Base-by-base conservation (phyloP, 2,797 vertebrate genomes). In the Halcyon smyrnensis region DNA sequence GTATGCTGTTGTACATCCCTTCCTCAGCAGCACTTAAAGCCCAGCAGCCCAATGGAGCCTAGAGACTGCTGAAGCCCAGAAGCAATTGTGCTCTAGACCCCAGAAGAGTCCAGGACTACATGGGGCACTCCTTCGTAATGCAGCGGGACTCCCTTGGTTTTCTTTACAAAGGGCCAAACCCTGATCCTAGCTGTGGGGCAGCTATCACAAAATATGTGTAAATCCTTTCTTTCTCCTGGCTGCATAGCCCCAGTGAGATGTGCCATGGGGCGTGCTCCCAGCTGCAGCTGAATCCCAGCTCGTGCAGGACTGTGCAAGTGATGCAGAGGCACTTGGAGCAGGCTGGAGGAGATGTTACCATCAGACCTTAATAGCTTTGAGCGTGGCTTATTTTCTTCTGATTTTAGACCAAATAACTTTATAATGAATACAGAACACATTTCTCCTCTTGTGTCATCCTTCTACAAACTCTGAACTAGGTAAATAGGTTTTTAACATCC, bases 401-500 rank as follows among this genome's bases (percentile, higher is more conserved):
- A 70, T 97, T 97, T 94, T 54, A 92, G 86, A 95, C 91, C 36
- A 74, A 77, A 96, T 43, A 94, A 94, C 75, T 94, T 96, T n/a
- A 65, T 95, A 80, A 94, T 93, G 95, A 97, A 95, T 87, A 92
- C 36, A 93, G 95, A 96, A 97, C 74, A 97, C 77, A 84, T 89
- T 96, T 95, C 90, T 93, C 39, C 75, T 69, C 80, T 89, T 87
- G 67, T 97, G 93, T 95, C 96, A 96, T 84, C 81, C 75, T 95
- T 87, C 93, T 88, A 81, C 81, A 93, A 97, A 98, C 96, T 92
- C 76, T 92, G 65, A 97, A 74, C 57, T 37, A 93, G 83, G 85
- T 91, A 90, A 92, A 97, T 78, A 92, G 87, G 45, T 96, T 94
- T 96, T 95, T 96, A 97, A 97, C 96, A 96, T 96, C 89, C 97